Percentiles rank a stretch among this genome's conserved stretches.
Conservation (phyloP, 1,140 invertebrate genomes). For the Ectropis grisescens region DNA sequence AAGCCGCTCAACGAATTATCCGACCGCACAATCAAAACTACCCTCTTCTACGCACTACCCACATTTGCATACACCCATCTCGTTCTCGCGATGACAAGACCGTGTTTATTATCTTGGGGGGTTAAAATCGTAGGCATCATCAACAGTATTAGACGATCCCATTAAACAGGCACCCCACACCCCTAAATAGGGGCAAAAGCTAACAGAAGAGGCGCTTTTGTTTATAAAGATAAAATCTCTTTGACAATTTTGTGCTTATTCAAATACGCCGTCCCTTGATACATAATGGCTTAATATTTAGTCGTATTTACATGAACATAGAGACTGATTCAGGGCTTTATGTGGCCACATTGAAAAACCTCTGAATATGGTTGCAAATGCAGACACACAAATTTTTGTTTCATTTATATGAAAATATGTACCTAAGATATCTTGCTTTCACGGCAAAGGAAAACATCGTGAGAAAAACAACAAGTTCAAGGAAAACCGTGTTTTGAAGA, state of each 20-base stretch:
- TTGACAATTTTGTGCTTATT: conserved; percentile 67
- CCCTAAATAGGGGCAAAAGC: conserved; percentile 51
- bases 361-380: no score
- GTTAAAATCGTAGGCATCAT: conserved; percentile 47
- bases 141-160: conserved; percentile 56
- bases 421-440: no score
- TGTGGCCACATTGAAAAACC: no score
- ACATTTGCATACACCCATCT: neutral
- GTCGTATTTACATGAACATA: conserved; percentile 17
- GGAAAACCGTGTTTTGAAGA: no score
- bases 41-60: conserved; percentile 15
- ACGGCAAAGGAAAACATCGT: no score
- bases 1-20: conserved; percentile 37
- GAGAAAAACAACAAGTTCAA: no score
- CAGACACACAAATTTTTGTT: no score
- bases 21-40: conserved; percentile 19
- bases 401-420: no score
- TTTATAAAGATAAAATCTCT: conserved; percentile 66
- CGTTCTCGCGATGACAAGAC: conserved; percentile 16
- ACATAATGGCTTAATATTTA: conserved; percentile 52
- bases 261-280: conserved; percentile 54
- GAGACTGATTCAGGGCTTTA: no score
- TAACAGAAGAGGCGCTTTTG: conserved; percentile 56
- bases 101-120: conserved; percentile 45
- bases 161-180: conserved; percentile 47